phyloP scores from a whole-genome alignment of 2,797 vertebrate genomes.

The Orestias chungarensis region DNA sequence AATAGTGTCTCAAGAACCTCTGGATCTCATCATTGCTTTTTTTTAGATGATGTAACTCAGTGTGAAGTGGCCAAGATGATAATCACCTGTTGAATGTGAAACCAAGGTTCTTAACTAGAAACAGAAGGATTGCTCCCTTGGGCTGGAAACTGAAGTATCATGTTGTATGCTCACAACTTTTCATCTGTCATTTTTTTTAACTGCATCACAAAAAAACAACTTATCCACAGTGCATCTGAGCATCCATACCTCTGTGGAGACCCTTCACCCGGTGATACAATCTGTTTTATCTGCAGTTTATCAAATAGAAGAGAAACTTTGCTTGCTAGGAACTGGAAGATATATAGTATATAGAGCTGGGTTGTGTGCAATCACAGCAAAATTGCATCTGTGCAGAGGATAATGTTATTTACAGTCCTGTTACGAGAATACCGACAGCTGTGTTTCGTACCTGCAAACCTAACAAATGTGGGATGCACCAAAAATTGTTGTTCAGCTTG shows the following conservation, averaged over 20 bases:
- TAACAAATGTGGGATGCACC: constrained; percentile 49
- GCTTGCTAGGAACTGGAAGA: constrained; percentile 20
- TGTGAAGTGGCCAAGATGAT: background rate
- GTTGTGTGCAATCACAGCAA: constrained; percentile 24
- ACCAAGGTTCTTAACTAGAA: background rate
- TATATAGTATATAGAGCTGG: constrained; percentile 17
- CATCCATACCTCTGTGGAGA: constrained; percentile 16
- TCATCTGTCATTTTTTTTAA: background rate
- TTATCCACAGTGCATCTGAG: constrained; percentile 10
- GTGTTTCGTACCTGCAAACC: constrained; percentile 59
- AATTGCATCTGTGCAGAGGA: constrained; percentile 61
- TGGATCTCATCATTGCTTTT: too few species aligned
- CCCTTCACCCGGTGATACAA: constrained; percentile 9
- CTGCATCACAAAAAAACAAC: background rate
- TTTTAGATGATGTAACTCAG: too few species aligned
- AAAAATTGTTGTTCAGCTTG: constrained; percentile 66
- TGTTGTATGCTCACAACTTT: too few species aligned
- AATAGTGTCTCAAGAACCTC: too few species aligned
- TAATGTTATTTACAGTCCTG: constrained; percentile 49
- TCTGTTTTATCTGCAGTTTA: constrained; percentile 33
- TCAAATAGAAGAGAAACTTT: constrained; percentile 48
- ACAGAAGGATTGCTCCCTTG: background rate
- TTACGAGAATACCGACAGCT: constrained; percentile 50
- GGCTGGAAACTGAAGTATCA: background rate
- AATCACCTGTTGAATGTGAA: background rate